A percentile compares a stretch with the other conserved stretches of the same genome.
phyloP scores from a whole-genome alignment of 2,888 invertebrate species.

The Hartigia nigra region DNA sequence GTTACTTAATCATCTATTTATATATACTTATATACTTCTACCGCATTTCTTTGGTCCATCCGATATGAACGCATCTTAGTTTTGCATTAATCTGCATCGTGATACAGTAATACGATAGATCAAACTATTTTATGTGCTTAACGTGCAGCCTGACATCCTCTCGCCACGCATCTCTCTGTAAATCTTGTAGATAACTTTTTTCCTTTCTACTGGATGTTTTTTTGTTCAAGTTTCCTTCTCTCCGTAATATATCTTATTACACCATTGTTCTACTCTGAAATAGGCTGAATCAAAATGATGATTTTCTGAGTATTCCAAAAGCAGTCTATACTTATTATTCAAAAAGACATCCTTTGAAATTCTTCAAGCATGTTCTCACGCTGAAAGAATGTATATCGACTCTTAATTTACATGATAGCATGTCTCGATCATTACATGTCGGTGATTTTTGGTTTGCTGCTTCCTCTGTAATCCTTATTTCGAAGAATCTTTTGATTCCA shows the following conservation, averaged over 20 bases:
- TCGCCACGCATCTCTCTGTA: slow-evolving; percentile 44
- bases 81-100: slow-evolving; percentile 31
- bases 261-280: neutral
- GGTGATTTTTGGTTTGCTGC: neutral
- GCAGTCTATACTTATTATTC: neutral
- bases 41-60: neutral
- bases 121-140: slow-evolving; percentile 49
- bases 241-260: slow-evolving; percentile 4
- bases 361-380: neutral
- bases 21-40: neutral
- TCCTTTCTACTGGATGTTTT: slow-evolving; percentile 17
- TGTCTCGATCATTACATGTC: neutral
- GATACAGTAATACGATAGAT: slow-evolving; percentile 33
- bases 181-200: slow-evolving; percentile 16
- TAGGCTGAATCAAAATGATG: neutral
- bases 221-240: slow-evolving; percentile 7
- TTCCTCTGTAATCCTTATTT: neutral
- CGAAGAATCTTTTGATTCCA: neutral
- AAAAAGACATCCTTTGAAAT: neutral
- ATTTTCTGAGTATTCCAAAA: neutral
- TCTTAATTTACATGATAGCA: neutral
- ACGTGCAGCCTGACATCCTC: slow-evolving; percentile 60
- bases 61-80: neutral
- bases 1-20: neutral
- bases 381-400: neutral